Evolutionary conservation across 2,797 vertebrate species (phyloP), one percentile per base, ranked within the genome.

Genomic region (Pteronotus mesoamericanus): DNA sequence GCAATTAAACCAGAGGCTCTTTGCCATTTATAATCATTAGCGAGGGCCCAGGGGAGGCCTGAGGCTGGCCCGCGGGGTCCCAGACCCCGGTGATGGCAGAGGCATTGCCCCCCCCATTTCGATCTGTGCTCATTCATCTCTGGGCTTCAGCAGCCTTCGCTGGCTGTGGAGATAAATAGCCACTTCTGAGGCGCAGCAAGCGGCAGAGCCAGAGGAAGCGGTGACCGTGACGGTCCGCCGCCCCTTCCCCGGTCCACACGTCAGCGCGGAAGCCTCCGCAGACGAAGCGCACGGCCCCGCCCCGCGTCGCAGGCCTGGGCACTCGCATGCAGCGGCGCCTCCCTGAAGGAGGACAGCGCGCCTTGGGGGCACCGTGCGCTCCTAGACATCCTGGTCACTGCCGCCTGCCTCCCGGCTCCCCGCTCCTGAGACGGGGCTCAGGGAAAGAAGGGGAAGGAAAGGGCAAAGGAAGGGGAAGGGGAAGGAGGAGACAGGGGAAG

Each of bases 11-110:
- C 85, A 94, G 66, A 95, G 96, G 46, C 96, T 97, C 96, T 97
- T 90, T 96, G 95, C 95, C 89, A 95, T 98, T 98, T 98, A 91
- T 98, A 97, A 97, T 98, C 97, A 95, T 98, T 98, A 98, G 91
- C 26, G 9, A 86, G 95, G 94, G 87, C 91, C 79, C 90, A 29
- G 55, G 95, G 96, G 96, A 97, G 91, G 88, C 42, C 44, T 74
- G 53, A 37, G 93, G 97, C 3, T 42, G 96, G 51, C 93, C 74
- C 8, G 2, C 1, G 80, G 94, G 69, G 79, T 91, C 66, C 86
- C 1, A 19, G 90, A 48, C 57, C 77, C 92, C 3, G 1, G 26
- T 19, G 85, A 51, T 93, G 96, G 94, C 77, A 66, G 9, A 39
- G 69, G 64, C 94, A 16, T 53, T 46, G 94, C 94, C 61, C 85